Evolutionary conservation across 2,797 vertebrate genomes (phyloP), one percentile per base, ranked within the genome.

Genomic region (Myotis planiceps): DNA sequence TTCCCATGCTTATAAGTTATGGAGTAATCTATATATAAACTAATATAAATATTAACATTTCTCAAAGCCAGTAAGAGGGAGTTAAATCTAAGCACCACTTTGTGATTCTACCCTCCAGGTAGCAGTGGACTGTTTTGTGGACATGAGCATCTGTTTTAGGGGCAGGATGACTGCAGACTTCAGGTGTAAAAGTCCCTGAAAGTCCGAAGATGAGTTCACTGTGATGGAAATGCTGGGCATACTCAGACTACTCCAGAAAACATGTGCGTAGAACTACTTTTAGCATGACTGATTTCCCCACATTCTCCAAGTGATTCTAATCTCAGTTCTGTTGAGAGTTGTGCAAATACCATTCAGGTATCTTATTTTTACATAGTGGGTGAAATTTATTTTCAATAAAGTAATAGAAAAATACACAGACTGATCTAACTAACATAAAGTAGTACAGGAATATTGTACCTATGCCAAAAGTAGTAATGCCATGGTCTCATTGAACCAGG

Each of bases 341-440:
- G 23, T 74, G 8, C 71, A 19, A 32, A 82, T 34, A 45, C 29
- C 14, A 60, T 69, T 68, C 42, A 84, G 6, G 9, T 82, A 42
- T 32, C n/a, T 75, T 84, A 55, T 23, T 85, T 19, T 82, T 87
- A 76, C n/a, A 63, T 49, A 21, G 1, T 65, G 16, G 16, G 39
- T 82, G 63, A 68, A 68, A 82, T 68, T 78, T 55, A 81, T 90
- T 95, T 83, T 55, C 25, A 76, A 49, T 37, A 68, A 82, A 71
- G 5, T 80, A 60, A 79, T 5, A 84, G 25, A 78, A 86, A 89
- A 92, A 55, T 29, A 23, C 18, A 53, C 18, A 42, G 1, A 34
- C 47, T 55, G 47, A 82, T 39, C 32, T 16, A 80, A 78, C 53
- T 79, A 87, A 72, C 12, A 53, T 45, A 9, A 60, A 78, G 19